phyloP scores from a whole-genome alignment of 2,888 invertebrate species.

The Pantelozetes paolii region DNA sequence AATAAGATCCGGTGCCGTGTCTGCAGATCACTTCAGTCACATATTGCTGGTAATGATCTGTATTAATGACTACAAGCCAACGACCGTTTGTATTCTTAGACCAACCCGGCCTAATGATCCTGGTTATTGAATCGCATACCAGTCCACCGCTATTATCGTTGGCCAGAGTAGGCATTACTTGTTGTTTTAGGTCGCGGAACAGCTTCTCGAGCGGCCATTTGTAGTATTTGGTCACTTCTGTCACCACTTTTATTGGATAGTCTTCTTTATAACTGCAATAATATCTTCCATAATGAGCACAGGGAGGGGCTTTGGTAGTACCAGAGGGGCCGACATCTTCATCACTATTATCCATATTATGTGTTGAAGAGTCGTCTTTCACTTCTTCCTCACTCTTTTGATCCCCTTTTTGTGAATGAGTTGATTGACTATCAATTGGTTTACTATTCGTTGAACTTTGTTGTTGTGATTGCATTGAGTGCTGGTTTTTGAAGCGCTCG shows the following conservation, averaged over 20 bases:
- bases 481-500: not conserved
- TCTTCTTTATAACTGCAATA: slow-evolving; percentile 48
- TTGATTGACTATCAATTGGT: not conserved
- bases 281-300: slow-evolving; percentile 47
- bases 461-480: not conserved
- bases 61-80: slow-evolving; percentile 49
- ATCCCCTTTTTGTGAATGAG: not conserved
- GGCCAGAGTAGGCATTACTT: slow-evolving; percentile 47
- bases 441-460: not conserved
- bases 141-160: slow-evolving; percentile 46
- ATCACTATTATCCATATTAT: not conserved
- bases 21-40: slow-evolving; percentile 49
- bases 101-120: slow-evolving; percentile 48
- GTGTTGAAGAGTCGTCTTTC: not conserved
- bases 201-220: slow-evolving; percentile 48
- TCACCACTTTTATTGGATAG: slow-evolving; percentile 48
- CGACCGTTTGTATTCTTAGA: slow-evolving; percentile 48
- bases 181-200: slow-evolving; percentile 46
- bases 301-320: slow-evolving; percentile 46
- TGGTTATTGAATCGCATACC: slow-evolving; percentile 48
- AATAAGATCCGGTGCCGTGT: slow-evolving; percentile 44
- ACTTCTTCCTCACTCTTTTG: not conserved
- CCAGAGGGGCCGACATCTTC: slow-evolving; percentile 43
- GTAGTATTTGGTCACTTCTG: slow-evolving; percentile 48
- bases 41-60: slow-evolving; percentile 47